Conservation (phyloP, 1,140 invertebrate species). For the Zaprionus camerounensis region DNA sequence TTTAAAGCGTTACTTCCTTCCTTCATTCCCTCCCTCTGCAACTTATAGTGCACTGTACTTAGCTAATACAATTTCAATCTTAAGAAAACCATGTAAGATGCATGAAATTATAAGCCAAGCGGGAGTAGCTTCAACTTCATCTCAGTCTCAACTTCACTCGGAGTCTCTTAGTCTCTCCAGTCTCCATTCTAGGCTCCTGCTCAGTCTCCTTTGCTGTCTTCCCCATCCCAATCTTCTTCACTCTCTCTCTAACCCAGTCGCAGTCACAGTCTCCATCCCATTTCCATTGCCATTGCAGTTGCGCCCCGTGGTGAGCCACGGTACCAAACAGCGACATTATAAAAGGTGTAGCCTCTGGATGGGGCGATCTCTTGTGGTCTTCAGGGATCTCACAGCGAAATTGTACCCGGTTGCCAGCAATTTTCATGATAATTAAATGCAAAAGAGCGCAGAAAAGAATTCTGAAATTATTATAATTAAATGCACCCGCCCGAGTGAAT, state of each 20-base stretch:
- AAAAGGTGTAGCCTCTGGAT: slow-evolving; percentile 31
- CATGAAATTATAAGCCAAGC: slow-evolving; percentile 66
- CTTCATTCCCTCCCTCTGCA: background rate
- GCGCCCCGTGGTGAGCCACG: slow-evolving; percentile 32
- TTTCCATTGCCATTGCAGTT: slow-evolving; percentile 8
- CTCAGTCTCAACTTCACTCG: background rate
- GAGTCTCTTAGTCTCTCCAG: no score
- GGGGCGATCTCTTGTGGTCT: slow-evolving; percentile 12
- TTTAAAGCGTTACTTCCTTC: background rate
- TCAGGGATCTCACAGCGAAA: slow-evolving; percentile 28
- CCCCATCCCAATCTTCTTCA: background rate
- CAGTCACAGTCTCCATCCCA: background rate
- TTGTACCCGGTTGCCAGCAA: slow-evolving; percentile 57
- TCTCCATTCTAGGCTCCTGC: background rate
- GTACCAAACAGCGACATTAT: slow-evolving; percentile 39
- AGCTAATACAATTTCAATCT: slow-evolving; percentile 53
- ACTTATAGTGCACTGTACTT: slow-evolving; percentile 24
- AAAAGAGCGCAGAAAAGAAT: slow-evolving; percentile 50
- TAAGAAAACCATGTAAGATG: slow-evolving; percentile 58
- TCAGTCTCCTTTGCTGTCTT: no score
- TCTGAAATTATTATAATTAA: slow-evolving; percentile 80
- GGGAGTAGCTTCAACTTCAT: slow-evolving; percentile 27
- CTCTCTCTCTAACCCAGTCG: background rate
- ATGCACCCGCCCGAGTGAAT: slow-evolving; percentile 80
- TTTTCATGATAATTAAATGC: slow-evolving; percentile 81